Base-by-base conservation (phyloP, 2,113 vertebrate species). In the Menidia beryllina region DNA sequence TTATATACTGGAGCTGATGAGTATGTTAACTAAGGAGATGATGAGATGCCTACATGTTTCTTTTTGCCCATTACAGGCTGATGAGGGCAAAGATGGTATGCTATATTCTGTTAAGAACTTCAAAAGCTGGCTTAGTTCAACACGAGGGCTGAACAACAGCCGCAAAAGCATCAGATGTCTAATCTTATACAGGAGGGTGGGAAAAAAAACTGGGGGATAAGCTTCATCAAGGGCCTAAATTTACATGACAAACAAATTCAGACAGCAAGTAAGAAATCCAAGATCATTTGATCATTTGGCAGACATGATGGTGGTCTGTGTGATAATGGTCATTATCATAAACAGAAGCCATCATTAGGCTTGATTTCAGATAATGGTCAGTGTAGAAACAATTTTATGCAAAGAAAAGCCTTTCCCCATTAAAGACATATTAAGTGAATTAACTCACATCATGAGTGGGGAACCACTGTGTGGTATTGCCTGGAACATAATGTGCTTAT, bases 301-400 rank as follows among this genome's bases (percentile, higher is more conserved):
- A 86, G 83, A 82, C 85, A 59, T 86, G 88, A 90, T 86, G 88
- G 89, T 86, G 90, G 87, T 80, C 79, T 75, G 78, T 80, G 82
- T 83, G 87, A 88, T 92, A 88, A 91, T 89, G 90, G 89, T 89
- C 90, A 89, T 92, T 91, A 91, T 88, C 90, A 90, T 89, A 89
- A 90, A 88, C 82, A 68, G 58, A 72, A 86, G 88, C 86, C 82
- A 84, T 91, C 91, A 91, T 92, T 91, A 92, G 86, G 89, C 88
- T 82, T 92, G 91, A 90, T 90, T 90, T 92, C 88, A 90, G 86
- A 90, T 92, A 92, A 92, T 92, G 91, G 91, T 92, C 90, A 92
- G 91, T 52, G 82, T 70, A 77, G 82, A 91, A 91, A 83, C 86
- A 85, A 85, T 91, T 90, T 90, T 89, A 91, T 58, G 85, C 85